These are phyloP conservation scores for Pygoscelis antarcticus DNA, from an alignment of 2,113 vertebrate genomes.

Conservation along the genomic window DNA sequence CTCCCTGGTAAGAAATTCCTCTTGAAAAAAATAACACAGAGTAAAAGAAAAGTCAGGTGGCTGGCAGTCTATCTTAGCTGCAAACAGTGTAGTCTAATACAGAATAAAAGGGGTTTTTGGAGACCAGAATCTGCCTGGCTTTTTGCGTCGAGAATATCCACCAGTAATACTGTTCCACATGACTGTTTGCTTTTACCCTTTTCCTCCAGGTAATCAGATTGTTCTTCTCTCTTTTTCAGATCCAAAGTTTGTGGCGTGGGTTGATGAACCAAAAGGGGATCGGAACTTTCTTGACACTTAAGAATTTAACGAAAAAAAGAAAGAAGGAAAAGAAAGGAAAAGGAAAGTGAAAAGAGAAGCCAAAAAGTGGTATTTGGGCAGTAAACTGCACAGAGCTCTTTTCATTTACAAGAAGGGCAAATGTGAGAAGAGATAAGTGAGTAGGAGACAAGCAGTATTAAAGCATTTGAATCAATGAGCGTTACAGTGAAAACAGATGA, in stretches of 20 bases:
- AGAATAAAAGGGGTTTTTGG: not conserved
- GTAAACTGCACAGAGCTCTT: not conserved
- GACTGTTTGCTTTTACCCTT: not conserved
- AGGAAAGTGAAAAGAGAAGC: not conserved
- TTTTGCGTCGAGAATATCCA: not conserved
- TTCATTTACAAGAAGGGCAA: not conserved
- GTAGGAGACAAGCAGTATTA: not conserved
- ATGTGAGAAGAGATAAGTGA: not conserved
- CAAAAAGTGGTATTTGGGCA: slow-evolving; percentile 47
- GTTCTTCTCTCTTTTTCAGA: slow-evolving; percentile 46
- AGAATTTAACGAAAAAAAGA: not conserved
- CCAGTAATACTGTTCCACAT: not conserved
- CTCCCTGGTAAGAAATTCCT: not conserved
- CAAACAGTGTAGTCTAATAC: not conserved
- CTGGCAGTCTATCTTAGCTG: not conserved
- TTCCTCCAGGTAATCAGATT: not conserved
- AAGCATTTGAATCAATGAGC: not conserved
- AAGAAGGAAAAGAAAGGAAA: slow-evolving; percentile 64
- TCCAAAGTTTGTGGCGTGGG: slow-evolving; percentile 60
- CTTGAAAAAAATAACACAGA: not conserved
- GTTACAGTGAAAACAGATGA: not conserved
- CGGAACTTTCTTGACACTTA: slow-evolving; percentile 13
- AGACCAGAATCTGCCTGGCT: not conserved
- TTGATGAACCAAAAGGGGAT: slow-evolving; percentile 51
- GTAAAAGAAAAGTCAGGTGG: not conserved